Conservation (phyloP, 2,888 invertebrate genomes). For the Lissocephala sabroskyi region DNA sequence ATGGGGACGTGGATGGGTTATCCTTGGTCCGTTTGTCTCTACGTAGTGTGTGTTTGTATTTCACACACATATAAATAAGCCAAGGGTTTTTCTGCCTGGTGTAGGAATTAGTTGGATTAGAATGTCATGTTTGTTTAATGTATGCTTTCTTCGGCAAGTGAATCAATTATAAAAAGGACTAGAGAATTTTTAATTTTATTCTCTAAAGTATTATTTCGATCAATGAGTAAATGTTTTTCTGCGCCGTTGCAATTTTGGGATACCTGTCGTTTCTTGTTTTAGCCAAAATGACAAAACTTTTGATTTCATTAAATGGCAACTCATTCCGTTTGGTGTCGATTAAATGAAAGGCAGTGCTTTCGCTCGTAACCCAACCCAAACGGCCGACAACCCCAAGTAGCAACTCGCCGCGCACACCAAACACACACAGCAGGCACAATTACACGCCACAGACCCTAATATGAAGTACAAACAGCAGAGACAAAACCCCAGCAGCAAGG, state of each 20-base stretch:
- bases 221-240: no score
- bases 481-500: constrained; percentile 12
- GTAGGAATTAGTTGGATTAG: constrained; percentile 41
- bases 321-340: constrained; percentile 49
- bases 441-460: constrained; percentile 60
- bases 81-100: constrained; percentile 17
- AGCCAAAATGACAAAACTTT: constrained; percentile 60
- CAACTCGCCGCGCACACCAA: constrained; percentile 8
- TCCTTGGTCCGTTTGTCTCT: no score
- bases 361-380: constrained; percentile 27
- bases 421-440: constrained; percentile 49
- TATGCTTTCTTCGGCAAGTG: no score
- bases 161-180: no score
- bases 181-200: no score
- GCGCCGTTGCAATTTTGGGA: no score
- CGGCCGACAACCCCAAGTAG: constrained; percentile 39
- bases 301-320: constrained; percentile 69
- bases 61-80: no score
- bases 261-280: constrained; percentile 53
- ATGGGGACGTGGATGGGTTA: constrained; percentile 11
- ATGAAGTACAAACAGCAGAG: constrained; percentile 34
- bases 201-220: no score
- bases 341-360: constrained; percentile 46
- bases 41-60: no score
- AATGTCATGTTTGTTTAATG: constrained; percentile 47